A percentile compares a stretch with the other conserved stretches of the same genome.
These are phyloP conservation scores for Aethes cnicana DNA, from an alignment of 2,888 invertebrate species.

Conservation along the genomic window DNA sequence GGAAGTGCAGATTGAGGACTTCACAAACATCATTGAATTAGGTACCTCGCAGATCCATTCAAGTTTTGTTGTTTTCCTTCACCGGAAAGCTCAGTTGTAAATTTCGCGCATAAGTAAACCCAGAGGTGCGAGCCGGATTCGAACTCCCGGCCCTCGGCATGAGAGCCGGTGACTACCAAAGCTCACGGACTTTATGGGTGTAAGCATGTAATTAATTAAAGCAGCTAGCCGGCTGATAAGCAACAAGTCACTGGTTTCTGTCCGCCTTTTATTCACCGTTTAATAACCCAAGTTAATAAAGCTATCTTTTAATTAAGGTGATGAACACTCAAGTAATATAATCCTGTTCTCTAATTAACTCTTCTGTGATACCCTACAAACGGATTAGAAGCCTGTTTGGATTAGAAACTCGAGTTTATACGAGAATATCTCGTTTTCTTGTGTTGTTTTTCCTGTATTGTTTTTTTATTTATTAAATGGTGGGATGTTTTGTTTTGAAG, in stretches of 20 bases:
- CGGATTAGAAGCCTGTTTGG: conserved; percentile 35
- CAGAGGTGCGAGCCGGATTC: background rate
- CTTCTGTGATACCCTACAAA: conserved; percentile 40
- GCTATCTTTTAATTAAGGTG: conserved; percentile 70
- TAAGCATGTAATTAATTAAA: conserved; percentile 22
- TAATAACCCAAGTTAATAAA: conserved; percentile 53
- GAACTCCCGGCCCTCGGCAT: background rate
- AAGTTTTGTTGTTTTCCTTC: no score
- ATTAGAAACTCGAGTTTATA: conserved; percentile 9
- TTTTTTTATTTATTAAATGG: background rate
- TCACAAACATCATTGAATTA: no score
- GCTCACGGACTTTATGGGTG: background rate
- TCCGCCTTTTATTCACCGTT: conserved; percentile 50
- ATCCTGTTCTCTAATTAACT: conserved; percentile 63
- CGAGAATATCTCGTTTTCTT: background rate
- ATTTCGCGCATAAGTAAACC: no score
- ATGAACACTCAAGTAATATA: conserved; percentile 62
- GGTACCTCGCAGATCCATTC: no score
- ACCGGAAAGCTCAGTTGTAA: no score
- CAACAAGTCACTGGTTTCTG: conserved; percentile 45
- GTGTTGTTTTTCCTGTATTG: background rate
- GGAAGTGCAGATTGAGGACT: no score
- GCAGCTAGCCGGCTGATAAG: conserved; percentile 38
- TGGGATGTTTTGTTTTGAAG: background rate
- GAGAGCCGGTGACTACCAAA: no score